A percentile compares a stretch with the other conserved stretches of the same genome.
Evolutionary conservation across 1,140 invertebrate genomes (phyloP).

Genomic region (Drosophila kanapiae): DNA sequence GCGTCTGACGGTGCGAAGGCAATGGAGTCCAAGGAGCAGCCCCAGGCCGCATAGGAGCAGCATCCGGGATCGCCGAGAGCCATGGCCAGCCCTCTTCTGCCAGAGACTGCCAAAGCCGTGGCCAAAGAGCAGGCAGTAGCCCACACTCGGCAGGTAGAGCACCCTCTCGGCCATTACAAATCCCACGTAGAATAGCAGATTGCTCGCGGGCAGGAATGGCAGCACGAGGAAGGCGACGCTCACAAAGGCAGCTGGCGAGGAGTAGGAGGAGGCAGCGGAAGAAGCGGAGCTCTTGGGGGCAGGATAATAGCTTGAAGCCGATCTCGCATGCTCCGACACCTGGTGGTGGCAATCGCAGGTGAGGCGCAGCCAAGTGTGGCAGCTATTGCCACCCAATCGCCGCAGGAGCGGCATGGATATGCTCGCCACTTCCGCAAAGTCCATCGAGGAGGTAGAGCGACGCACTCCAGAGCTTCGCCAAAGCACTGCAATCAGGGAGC

Average conservation of each 20-base stretch:
- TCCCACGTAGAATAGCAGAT: slow-evolving; percentile 97
- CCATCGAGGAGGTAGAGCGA: slow-evolving; percentile 9
- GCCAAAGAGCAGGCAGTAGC: slow-evolving; percentile 96
- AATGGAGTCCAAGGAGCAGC: slow-evolving; percentile 86
- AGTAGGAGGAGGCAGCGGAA: not conserved
- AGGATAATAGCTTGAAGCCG: slow-evolving; percentile 8
- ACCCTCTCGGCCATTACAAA: slow-evolving; percentile 98
- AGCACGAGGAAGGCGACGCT: slow-evolving; percentile 93
- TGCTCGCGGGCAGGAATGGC: slow-evolving; percentile 97
- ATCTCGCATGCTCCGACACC: slow-evolving; percentile 10
- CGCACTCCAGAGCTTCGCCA: slow-evolving; percentile 62
- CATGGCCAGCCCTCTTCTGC: slow-evolving; percentile 6
- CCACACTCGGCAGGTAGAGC: slow-evolving; percentile 98
- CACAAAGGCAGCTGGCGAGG: slow-evolving; percentile 88
- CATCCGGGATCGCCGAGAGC: slow-evolving; percentile 50
- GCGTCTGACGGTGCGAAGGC: slow-evolving; percentile 89
- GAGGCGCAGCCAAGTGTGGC: slow-evolving; percentile 50
- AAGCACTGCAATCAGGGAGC: slow-evolving; percentile 85
- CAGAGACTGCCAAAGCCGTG: slow-evolving; percentile 90
- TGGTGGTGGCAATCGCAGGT: slow-evolving; percentile 54
- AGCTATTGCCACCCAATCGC: slow-evolving; percentile 51
- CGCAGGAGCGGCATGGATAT: slow-evolving; percentile 56
- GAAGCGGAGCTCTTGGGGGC: not conserved
- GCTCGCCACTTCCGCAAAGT: slow-evolving; percentile 51
- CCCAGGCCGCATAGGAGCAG: slow-evolving; percentile 78